Evolutionary conservation across 2,113 vertebrate genomes (phyloP).

Genomic region (Oreotrochilus melanogaster): DNA sequence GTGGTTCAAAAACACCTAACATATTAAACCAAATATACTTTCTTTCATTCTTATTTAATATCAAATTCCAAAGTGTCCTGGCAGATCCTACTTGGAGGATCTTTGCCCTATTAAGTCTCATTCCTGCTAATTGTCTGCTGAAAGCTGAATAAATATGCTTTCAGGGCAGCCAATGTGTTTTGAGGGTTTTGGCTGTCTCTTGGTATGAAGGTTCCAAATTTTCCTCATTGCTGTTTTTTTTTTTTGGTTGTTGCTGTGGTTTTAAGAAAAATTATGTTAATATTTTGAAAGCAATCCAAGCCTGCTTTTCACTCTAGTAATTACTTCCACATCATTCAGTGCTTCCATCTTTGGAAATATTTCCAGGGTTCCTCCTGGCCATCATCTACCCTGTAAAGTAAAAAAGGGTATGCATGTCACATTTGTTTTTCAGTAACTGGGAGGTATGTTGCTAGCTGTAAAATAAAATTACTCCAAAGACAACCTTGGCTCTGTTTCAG

Average conservation of each 20-base stretch:
- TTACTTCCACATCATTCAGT: slow-evolving; percentile 4
- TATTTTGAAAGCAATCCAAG: slow-evolving; percentile 3
- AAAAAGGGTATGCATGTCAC: background rate
- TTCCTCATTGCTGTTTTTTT: background rate
- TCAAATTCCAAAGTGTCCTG: slow-evolving; percentile 13
- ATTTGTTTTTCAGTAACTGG: background rate
- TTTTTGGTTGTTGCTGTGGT: slow-evolving; percentile 37
- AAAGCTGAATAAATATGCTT: slow-evolving; percentile 61
- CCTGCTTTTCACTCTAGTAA: background rate
- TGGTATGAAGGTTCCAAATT: slow-evolving; percentile 32
- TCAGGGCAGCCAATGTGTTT: slow-evolving; percentile 22
- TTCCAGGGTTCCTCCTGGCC: slow-evolving; percentile 13
- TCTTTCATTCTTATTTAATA: background rate
- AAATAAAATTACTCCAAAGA: slow-evolving; percentile 25
- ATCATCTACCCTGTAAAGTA: background rate
- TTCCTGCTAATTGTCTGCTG: slow-evolving; percentile 53
- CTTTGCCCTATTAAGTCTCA: slow-evolving; percentile 18
- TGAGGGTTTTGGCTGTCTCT: slow-evolving; percentile 44
- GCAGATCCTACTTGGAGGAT: background rate
- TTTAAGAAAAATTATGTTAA: slow-evolving; percentile 44
- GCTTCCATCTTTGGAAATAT: background rate
- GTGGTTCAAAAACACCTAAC: background rate
- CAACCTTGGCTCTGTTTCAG: slow-evolving; percentile 46
- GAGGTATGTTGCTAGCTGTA: background rate
- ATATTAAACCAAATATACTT: background rate